Percentiles rank a stretch among this genome's conserved stretches.
Conservation (phyloP, 2,888 invertebrate genomes). For the Clitarchus hookeri region DNA sequence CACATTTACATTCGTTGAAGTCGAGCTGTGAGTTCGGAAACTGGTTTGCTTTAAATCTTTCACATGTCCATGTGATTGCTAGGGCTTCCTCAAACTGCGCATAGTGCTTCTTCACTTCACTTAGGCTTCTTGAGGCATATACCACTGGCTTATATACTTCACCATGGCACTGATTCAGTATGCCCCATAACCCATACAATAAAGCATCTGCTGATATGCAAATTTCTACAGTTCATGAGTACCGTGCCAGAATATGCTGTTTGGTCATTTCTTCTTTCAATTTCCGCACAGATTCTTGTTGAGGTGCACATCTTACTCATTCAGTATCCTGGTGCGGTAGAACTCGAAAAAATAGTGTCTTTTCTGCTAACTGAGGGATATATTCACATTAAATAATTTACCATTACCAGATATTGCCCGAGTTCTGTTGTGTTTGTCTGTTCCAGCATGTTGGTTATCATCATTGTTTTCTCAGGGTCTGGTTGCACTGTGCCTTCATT, state of each 20-base stretch:
- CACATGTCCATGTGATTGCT: background rate
- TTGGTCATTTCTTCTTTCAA: background rate
- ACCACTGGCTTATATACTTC: background rate
- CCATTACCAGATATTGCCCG: background rate
- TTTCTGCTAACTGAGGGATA: background rate
- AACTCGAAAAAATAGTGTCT: background rate
- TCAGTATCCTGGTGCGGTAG: background rate
- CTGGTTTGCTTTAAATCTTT: background rate
- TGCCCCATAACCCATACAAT: background rate
- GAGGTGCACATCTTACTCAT: background rate
- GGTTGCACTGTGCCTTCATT: background rate
- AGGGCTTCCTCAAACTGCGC: background rate
- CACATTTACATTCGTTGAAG: background rate
- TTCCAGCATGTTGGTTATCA: background rate
- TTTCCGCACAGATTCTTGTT: background rate
- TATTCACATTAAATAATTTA: background rate
- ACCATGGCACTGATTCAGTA: background rate
- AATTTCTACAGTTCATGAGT: background rate
- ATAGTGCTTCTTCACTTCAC: background rate
- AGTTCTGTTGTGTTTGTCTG: background rate
- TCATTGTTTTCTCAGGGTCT: background rate
- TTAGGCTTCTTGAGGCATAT: background rate
- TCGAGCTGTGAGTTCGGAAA: background rate
- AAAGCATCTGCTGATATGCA: background rate
- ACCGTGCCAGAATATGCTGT: background rate